Conservation (phyloP, 2,113 vertebrate species). For the Verasper variegatus region DNA sequence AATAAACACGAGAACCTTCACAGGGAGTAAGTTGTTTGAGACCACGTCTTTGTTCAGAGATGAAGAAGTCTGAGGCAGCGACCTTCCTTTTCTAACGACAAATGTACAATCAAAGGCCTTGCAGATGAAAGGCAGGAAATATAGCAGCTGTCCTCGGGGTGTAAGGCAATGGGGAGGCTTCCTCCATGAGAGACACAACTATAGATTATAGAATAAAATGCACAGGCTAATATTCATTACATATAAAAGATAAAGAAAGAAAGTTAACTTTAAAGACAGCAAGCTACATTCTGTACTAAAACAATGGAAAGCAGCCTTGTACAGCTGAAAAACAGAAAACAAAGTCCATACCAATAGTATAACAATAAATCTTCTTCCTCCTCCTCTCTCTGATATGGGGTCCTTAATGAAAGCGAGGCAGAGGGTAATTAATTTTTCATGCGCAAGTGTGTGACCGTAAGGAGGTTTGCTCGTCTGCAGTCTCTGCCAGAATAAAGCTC, state of each 20-base stretch:
- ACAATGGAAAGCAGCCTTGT: neutral
- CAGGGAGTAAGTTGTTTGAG: neutral
- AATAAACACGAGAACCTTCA: neutral
- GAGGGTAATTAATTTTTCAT: constrained; percentile 19
- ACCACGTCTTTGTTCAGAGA: constrained; percentile 13
- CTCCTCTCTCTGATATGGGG: constrained; percentile 8
- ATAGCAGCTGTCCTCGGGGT: constrained; percentile 45
- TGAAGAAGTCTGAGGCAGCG: constrained; percentile 28
- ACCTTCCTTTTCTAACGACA: constrained; percentile 30
- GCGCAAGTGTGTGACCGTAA: neutral
- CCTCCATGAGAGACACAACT: constrained; percentile 33
- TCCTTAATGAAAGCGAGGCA: constrained; percentile 3
- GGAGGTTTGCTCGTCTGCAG: constrained; percentile 6
- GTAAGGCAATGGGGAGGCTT: constrained; percentile 37
- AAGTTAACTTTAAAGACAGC: neutral
- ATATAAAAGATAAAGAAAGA: neutral
- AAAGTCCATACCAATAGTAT: neutral
- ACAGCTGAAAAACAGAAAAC: neutral
- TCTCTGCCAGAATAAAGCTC: constrained; percentile 2
- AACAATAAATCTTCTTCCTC: constrained; percentile 18
- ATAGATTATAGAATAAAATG: constrained; percentile 17
- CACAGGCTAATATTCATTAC: neutral
- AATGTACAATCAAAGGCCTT: constrained; percentile 55
- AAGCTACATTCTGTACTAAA: constrained; percentile 6
- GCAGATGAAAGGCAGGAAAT: constrained; percentile 79